Evolutionary conservation across 2,113 vertebrate genomes (phyloP).

Genomic region (Pseudonaja textilis): DNA sequence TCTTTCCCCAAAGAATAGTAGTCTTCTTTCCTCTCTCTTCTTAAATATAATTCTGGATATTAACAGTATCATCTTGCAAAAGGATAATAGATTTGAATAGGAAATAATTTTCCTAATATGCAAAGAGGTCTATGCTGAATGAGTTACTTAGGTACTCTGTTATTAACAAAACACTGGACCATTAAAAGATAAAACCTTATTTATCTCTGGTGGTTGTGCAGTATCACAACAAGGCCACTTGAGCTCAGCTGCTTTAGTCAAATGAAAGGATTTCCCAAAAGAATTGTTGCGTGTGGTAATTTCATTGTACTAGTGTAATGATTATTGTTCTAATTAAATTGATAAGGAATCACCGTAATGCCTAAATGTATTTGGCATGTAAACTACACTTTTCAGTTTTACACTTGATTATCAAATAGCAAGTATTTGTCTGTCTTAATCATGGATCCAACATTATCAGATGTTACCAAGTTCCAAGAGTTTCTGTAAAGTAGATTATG

Average conservation of each 20-base stretch:
- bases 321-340: background rate
- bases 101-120: slow-evolving; percentile 10
- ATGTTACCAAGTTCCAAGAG: background rate
- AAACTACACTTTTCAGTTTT: background rate
- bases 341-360: background rate
- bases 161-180: background rate
- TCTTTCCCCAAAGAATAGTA: background rate
- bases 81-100: background rate
- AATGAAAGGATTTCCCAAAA: background rate
- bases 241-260: background rate
- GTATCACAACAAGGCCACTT: background rate
- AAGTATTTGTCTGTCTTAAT: background rate
- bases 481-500: background rate
- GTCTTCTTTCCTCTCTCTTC: background rate
- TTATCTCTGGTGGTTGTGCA: background rate
- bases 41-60: background rate
- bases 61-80: background rate
- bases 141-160: background rate
- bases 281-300: background rate
- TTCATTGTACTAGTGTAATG: background rate
- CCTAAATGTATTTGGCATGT: background rate
- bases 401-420: background rate
- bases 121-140: background rate
- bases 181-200: background rate
- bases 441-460: background rate